A percentile compares a stretch with the other conserved stretches of the same genome.
Conservation (phyloP, 2,797 vertebrate genomes). For the Percopsis omiscomaycus region DNA sequence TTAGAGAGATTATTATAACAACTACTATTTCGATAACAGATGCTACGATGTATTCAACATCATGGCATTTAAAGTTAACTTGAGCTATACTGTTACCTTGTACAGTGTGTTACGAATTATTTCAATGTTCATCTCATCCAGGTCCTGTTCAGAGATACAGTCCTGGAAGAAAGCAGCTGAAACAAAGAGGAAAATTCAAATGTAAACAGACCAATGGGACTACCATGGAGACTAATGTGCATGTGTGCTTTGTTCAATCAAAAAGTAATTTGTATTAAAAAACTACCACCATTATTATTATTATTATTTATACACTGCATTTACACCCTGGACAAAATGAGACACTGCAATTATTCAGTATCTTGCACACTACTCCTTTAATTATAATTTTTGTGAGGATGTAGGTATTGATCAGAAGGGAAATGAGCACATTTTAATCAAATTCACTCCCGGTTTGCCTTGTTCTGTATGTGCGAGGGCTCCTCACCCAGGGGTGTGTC, state of each 20-base stretch:
- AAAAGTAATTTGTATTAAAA: too few species aligned
- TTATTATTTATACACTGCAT: too few species aligned
- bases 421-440: too few species aligned
- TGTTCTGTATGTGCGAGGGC: neutral
- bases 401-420: too few species aligned
- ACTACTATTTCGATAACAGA: neutral
- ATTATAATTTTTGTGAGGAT: too few species aligned
- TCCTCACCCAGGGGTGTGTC: constrained; percentile 93
- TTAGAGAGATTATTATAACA: constrained; percentile 10
- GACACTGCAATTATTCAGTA: too few species aligned
- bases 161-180: constrained; percentile 98
- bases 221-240: neutral
- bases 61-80: neutral
- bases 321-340: too few species aligned
- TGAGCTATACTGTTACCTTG: constrained; percentile 79
- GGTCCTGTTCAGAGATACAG: constrained; percentile 98
- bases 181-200: constrained; percentile 48
- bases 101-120: constrained; percentile 98
- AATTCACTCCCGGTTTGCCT: too few species aligned
- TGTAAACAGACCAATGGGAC: neutral
- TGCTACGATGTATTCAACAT: neutral
- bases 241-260: too few species aligned
- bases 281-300: too few species aligned
- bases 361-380: too few species aligned
- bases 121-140: constrained; percentile 99